These are phyloP conservation scores for Meliscaeva auricollis DNA, from an alignment of 2,888 invertebrate genomes.

Conservation along the genomic window DNA sequence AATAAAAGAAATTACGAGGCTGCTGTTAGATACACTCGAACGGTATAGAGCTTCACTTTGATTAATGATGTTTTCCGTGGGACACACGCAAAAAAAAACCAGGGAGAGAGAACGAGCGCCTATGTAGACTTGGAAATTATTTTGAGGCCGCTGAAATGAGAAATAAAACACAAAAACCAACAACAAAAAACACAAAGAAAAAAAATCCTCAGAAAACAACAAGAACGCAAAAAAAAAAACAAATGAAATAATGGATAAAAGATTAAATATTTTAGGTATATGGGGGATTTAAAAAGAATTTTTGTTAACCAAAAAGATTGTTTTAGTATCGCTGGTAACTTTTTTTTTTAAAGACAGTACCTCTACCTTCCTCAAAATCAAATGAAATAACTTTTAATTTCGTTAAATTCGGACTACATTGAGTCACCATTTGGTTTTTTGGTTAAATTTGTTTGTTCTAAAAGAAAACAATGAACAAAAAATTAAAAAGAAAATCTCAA, in stretches of 20 bases:
- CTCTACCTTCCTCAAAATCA: too few relatives aligned
- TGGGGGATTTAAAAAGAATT: background rate
- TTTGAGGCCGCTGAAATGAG: constrained; percentile 68
- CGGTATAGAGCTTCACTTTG: constrained; percentile 79
- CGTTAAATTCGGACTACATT: too few relatives aligned
- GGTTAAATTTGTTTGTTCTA: too few relatives aligned
- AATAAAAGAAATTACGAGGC: constrained; percentile 68
- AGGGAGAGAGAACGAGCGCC: constrained; percentile 61
- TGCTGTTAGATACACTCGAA: constrained; percentile 76
- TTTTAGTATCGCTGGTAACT: too few relatives aligned
- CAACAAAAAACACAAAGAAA: constrained; percentile 35
- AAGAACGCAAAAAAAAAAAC: constrained; percentile 3
- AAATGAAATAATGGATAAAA: constrained; percentile 32
- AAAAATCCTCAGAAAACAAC: constrained; percentile 35
- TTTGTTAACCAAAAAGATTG: too few relatives aligned
- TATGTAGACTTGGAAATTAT: constrained; percentile 68
- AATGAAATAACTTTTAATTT: too few relatives aligned
- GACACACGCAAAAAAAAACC: constrained; percentile 82
- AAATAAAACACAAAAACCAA: constrained; percentile 33
- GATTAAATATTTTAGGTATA: constrained; percentile 2
- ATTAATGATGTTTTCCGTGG: constrained; percentile 83
- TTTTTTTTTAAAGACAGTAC: too few relatives aligned
- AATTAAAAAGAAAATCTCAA: too few relatives aligned
- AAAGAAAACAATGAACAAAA: too few relatives aligned
- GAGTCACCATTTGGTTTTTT: too few relatives aligned